Evolutionary conservation across 2,888 invertebrate genomes (phyloP).

Genomic region (Lepidocyrtoides sp.): DNA sequence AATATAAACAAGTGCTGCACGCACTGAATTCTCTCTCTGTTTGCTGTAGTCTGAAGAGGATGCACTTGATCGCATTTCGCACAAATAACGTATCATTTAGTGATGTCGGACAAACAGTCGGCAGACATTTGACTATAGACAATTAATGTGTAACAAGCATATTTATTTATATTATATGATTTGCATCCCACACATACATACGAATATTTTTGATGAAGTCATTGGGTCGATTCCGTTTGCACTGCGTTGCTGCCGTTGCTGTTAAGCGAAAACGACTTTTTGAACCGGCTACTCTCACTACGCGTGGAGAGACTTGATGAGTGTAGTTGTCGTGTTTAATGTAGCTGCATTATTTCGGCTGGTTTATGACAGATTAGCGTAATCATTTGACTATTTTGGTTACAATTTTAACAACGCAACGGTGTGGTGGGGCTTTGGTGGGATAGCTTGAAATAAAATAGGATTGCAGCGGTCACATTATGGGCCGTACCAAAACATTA

Average conservation of each 20-base stretch:
- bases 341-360: background rate
- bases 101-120: background rate
- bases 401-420: background rate
- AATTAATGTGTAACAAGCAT: no score
- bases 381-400: conserved; percentile 9
- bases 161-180: no score
- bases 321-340: background rate
- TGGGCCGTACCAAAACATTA: no score
- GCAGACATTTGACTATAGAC: background rate
- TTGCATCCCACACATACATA: background rate
- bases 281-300: no score
- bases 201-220: background rate
- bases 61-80: background rate
- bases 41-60: background rate
- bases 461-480: background rate
- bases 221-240: no score
- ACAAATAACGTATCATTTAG: background rate
- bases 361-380: background rate
- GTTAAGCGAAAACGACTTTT: no score
- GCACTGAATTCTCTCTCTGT: no score
- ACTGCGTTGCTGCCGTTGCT: no score
- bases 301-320: no score
- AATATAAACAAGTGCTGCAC: no score
- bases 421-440: no score
- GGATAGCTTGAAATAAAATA: no score